Evolutionary conservation across 2,113 vertebrate species (phyloP), one percentile per base, ranked within the genome.

Genomic region (Oryzias curvinotus): DNA sequence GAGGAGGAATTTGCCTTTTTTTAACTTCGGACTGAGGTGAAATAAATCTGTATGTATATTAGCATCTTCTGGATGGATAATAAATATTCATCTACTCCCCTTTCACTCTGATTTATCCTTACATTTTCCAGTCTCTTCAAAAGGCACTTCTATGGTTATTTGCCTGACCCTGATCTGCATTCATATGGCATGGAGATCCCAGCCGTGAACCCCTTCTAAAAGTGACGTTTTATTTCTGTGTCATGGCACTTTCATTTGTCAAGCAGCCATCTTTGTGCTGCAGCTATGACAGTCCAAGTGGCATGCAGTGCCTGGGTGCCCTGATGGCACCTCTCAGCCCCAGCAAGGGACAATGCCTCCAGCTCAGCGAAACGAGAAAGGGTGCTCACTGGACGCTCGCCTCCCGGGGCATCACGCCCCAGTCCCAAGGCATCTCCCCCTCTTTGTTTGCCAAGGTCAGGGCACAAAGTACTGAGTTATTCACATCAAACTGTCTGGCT

Each of bases 401-500:
- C 92, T 95, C 91, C 93, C 91, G 68, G 85, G 88, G 88, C 78
- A 87, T 89, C 88, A 52, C 73, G 65, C 86, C 73, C 73, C 89
- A 69, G 90, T 91, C 90, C 91, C 83, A 89, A 93, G 93, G 87
- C 93, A 92, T 93, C 88, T 82, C 80, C 55, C 23, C 25, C 52
- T 28, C 69, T 88, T 91, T 91, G 87, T 91, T 95, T 88, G 83
- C 85, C 81, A 93, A 94, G 92, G 92, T 96, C 91, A 92, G 56
- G 89, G 93, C 90, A 91, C 90, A 87, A 88, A 90, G 91, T 87
- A 86, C 90, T 92, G 93, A 94, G 94, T 94, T 94, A 95, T 95
- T 96, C 93, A 93, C 93, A 89, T 86, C 90, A 78, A 92, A 90
- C 86, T 87, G 80, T 87, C 92, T 89, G 89, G 85, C 88, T 89